phyloP scores from a whole-genome alignment of 1,140 invertebrate species.

The Venturia canescens region DNA sequence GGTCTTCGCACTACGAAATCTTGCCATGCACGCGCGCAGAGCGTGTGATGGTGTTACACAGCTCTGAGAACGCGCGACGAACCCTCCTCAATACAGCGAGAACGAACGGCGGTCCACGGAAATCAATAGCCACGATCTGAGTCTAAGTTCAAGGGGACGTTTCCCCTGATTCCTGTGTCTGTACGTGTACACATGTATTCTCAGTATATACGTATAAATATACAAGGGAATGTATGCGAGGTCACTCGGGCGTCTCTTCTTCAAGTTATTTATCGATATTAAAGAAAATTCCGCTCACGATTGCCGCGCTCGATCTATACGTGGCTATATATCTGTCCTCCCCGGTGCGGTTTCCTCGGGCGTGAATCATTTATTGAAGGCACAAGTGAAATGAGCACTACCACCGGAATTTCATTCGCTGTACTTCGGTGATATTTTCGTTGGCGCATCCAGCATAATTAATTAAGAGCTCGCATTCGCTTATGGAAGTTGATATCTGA shows the following conservation, averaged over 20 bases:
- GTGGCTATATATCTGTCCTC: neutral
- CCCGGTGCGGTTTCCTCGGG: neutral
- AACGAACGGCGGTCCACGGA: conserved; percentile 57
- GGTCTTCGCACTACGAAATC: no score
- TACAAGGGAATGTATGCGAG: neutral
- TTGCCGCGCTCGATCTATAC: conserved; percentile 16
- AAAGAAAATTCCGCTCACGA: conserved; percentile 44
- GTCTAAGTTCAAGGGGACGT: conserved; percentile 54
- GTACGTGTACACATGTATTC: neutral
- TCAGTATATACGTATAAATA: neutral
- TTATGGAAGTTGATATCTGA: no score
- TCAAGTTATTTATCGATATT: conserved; percentile 41
- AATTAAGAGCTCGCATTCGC: no score
- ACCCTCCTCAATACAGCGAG: conserved; percentile 34
- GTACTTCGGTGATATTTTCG: no score
- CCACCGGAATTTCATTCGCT: neutral
- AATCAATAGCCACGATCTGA: conserved; percentile 64
- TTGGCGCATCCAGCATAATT: no score
- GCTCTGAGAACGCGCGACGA: conserved; percentile 11
- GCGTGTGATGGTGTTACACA: conserved; percentile 21
- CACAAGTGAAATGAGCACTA: neutral
- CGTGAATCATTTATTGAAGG: conserved; percentile 7
- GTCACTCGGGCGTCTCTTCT: conserved; percentile 37
- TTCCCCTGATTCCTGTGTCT: conserved; percentile 42
- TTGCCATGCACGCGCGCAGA: no score